phyloP scores from a whole-genome alignment of 2,797 vertebrate species.

The Enteromius radiatus region DNA sequence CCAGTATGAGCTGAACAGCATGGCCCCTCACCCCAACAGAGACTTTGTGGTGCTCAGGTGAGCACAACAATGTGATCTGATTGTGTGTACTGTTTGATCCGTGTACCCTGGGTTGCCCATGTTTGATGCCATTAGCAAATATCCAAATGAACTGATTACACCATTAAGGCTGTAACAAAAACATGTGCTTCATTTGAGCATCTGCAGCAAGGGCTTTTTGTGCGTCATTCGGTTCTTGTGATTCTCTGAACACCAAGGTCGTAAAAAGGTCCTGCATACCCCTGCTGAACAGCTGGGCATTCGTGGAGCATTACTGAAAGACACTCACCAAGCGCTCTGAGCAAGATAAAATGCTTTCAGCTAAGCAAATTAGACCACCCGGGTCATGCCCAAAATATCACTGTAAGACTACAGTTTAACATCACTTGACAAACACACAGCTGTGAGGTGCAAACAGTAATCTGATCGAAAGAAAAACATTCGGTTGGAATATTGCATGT shows the following conservation, averaged over 20 bases:
- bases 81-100: background rate
- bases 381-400: conserved; percentile 4
- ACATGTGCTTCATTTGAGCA: conserved; percentile 14
- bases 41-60: conserved; percentile 95
- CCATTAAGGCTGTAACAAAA: background rate
- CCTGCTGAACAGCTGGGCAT: conserved; percentile 9
- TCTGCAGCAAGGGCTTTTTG: background rate
- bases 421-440: conserved; percentile 7
- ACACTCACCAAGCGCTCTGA: background rate
- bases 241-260: conserved; percentile 25
- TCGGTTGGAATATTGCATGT: background rate
- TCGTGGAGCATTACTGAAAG: conserved; percentile 11
- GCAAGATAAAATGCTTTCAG: background rate
- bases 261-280: background rate
- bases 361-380: conserved; percentile 2
- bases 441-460: background rate
- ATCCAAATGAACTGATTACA: conserved; percentile 8
- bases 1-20: conserved; percentile 90
- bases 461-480: background rate
- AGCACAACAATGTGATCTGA: conserved; percentile 42
- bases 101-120: background rate
- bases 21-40: conserved; percentile 93
- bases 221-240: background rate
- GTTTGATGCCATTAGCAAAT: background rate
- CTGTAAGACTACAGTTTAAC: background rate